Percentiles rank a stretch among this genome's conserved stretches.
Conservation (phyloP, 2,113 vertebrate species). For the Pelusios castaneus region DNA sequence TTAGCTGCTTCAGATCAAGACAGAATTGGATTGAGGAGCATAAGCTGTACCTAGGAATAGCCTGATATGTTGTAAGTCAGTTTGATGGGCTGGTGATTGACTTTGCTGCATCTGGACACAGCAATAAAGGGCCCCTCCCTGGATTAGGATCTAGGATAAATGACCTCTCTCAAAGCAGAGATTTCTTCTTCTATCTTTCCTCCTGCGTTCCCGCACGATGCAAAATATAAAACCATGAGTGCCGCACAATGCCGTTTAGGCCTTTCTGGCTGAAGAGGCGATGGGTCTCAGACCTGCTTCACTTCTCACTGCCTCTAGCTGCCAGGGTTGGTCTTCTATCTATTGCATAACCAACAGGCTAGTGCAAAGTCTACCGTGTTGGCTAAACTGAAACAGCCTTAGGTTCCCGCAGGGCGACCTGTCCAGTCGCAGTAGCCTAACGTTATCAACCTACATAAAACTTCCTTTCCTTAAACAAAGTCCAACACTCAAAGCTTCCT, state of each 20-base stretch:
- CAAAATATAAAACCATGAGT: neutral
- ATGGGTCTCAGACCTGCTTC: neutral
- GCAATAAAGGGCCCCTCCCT: neutral
- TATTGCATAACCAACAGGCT: neutral
- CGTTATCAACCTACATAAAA: neutral
- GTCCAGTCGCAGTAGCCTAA: neutral
- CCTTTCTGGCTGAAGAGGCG: neutral
- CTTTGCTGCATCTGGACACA: neutral
- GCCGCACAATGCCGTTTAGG: neutral
- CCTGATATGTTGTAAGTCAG: neutral
- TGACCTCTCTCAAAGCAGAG: neutral
- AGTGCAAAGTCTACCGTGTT: neutral
- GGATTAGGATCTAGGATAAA: neutral
- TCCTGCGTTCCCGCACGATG: neutral
- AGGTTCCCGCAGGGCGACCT: neutral
- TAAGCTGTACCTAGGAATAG: neutral
- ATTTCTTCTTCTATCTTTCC: neutral
- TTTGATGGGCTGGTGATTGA: neutral
- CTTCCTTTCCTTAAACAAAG: too few relatives aligned
- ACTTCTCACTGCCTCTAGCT: neutral
- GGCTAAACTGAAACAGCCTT: accelerated
- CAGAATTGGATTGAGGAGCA: neutral
- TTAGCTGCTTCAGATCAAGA: neutral
- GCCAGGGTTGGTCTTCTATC: neutral
- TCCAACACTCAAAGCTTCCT: accelerated